Evolutionary conservation across 1,140 invertebrate species (phyloP).

Genomic region (Homarus americanus): DNA sequence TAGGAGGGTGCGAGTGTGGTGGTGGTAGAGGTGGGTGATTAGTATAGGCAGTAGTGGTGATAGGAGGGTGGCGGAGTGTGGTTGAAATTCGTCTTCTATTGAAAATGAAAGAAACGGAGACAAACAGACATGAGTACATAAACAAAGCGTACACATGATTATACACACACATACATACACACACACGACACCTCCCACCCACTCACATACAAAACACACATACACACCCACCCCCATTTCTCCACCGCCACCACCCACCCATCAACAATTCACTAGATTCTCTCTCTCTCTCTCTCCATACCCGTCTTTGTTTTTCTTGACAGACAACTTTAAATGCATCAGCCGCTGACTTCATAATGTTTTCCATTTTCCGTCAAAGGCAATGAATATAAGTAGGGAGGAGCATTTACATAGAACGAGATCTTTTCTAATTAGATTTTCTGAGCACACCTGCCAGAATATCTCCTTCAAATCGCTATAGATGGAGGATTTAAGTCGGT

Average conservation of each 20-base stretch:
- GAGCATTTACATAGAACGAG: conserved; percentile 33
- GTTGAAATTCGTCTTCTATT: too few species aligned
- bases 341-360: conserved; percentile 28
- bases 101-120: too few species aligned
- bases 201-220: too few species aligned
- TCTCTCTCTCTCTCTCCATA: not conserved
- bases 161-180: too few species aligned
- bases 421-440: conserved; percentile 33
- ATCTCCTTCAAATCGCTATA: not conserved
- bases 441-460: conserved; percentile 8
- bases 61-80: too few species aligned
- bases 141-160: too few species aligned
- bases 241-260: not conserved
- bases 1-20: too few species aligned
- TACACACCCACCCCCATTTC: not conserved
- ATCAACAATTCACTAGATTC: not conserved
- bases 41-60: too few species aligned
- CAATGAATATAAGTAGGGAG: conserved; percentile 45
- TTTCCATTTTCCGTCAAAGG: conserved; percentile 52
- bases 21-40: too few species aligned
- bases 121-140: too few species aligned
- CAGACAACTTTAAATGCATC: conserved; percentile 21
- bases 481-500: not conserved
- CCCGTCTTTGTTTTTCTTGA: conserved; percentile 25
- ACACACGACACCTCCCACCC: too few species aligned